phyloP scores from a whole-genome alignment of 2,113 vertebrate species.

The Hirundichthys speculiger region DNA sequence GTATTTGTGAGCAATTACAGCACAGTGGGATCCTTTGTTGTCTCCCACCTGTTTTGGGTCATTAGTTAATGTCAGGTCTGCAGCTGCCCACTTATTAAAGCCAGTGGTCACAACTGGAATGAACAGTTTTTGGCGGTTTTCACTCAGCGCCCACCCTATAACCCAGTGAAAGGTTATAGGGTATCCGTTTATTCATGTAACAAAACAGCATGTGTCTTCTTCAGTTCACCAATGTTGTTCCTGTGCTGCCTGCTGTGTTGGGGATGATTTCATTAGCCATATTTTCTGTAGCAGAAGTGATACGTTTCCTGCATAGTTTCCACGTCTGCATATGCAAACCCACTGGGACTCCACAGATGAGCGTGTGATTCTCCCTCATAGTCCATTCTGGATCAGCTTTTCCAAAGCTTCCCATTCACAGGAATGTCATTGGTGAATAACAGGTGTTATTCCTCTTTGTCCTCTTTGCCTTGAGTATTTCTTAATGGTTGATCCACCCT shows the following conservation, averaged over 20 bases:
- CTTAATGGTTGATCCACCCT: too few species aligned
- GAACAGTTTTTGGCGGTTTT: conserved; percentile 42
- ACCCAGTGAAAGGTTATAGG: background rate
- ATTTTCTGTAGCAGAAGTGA: too few species aligned
- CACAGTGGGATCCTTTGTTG: conserved; percentile 72
- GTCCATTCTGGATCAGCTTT: conserved; percentile 1
- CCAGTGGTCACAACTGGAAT: conserved; percentile 45
- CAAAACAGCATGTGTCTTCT: background rate
- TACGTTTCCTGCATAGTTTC: too few species aligned
- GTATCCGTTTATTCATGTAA: background rate
- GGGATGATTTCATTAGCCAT: too few species aligned
- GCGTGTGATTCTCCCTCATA: too few species aligned
- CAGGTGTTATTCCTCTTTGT: too few species aligned
- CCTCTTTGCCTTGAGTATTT: too few species aligned
- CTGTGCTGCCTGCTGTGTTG: too few species aligned
- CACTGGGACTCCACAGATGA: too few species aligned
- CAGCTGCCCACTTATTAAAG: conserved; percentile 63
- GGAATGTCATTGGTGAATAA: too few species aligned
- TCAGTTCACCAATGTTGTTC: background rate
- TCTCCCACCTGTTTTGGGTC: conserved; percentile 68
- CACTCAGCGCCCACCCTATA: conserved; percentile 5
- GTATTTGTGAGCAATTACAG: conserved; percentile 60
- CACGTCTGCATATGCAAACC: too few species aligned
- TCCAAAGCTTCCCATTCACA: background rate
- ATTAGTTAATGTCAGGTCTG: conserved; percentile 57